Conservation (phyloP, 1,140 invertebrate species). For the Calliphora vicina region DNA sequence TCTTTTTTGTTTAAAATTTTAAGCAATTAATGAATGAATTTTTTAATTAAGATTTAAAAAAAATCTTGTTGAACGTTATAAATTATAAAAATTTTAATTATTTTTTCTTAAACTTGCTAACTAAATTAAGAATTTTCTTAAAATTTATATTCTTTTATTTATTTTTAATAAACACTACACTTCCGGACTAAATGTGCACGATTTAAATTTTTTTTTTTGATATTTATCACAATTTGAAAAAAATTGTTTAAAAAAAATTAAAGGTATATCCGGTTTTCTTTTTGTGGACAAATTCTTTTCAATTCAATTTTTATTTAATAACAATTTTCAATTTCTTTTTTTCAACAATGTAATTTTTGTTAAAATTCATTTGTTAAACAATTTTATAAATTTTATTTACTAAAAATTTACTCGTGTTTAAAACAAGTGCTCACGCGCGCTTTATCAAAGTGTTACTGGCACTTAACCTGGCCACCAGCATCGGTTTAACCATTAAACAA, state of each 20-base stretch:
- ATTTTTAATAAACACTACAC: background rate
- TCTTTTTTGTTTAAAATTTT: background rate
- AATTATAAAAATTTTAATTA: background rate
- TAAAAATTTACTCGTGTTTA: background rate
- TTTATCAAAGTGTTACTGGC: conserved; percentile 58
- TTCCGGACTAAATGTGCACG: background rate
- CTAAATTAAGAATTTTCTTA: background rate
- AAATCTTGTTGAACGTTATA: background rate
- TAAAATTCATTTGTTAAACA: conserved; percentile 11
- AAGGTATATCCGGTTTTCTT: background rate
- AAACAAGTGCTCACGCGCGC: conserved; percentile 51
- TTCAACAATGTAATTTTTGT: background rate
- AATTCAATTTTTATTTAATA: background rate
- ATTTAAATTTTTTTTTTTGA: background rate
- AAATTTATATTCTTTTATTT: background rate
- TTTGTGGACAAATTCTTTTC: background rate
- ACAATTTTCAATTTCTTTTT: background rate
- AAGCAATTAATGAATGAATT: background rate
- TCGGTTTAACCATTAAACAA: conserved; percentile 46
- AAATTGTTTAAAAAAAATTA: too few relatives aligned
- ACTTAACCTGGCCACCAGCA: conserved; percentile 54
- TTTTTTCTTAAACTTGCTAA: background rate
- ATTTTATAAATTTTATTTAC: too few relatives aligned
- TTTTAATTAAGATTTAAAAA: background rate
- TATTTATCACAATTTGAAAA: background rate